Evolutionary conservation across 1,140 invertebrate genomes (phyloP), one percentile per base, ranked within the genome.

Genomic region (Drosophila parabipectinata): DNA sequence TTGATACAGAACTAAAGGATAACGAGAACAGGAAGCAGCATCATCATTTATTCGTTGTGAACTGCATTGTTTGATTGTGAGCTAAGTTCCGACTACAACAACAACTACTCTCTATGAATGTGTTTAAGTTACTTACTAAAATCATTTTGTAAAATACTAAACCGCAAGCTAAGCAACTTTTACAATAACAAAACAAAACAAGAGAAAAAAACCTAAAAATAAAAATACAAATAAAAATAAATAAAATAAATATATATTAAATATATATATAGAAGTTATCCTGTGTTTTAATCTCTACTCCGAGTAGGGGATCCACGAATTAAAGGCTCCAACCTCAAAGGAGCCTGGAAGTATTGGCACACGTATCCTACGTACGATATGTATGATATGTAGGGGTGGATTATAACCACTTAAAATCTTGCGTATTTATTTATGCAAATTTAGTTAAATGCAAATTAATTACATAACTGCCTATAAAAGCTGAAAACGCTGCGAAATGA

Each of bases 361-460:
- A 37, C n/a, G n/a, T 6, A 32, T 15, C 34, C 12, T 51, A 18
- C 48, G 14, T 55, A 55, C 47, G 12, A 12, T 30, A 37, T 56
- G 39, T 37, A 37, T 4, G 4, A 10, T 12, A 9, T 51, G 30
- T 64, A 41, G 58, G 34, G 47, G 34, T 68, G 32, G 69, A 77
- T 79, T 69, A 75, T 32, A 74, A 32, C 60, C 57, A 62, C 62
- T 62, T 45, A 68, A 77, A 88, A 69, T 79, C 66, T 64, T 55
- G 14, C 62, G 83, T 68, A 88, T 88, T 88, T 88, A 88, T 88
- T 83, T 88, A 88, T 88, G 83, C 83, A 88, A 88, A 88, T 88
- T 88, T 88, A 79, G 75, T 88, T 87, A 77, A 83, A 87, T 88
- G 83, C 79, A 73, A 88, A 87, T 88, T 88, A 88, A 87, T 87